Percentiles rank a stretch among this genome's conserved stretches.
phyloP scores from a whole-genome alignment of 2,888 invertebrate species.

The Ichneumon xanthorius region DNA sequence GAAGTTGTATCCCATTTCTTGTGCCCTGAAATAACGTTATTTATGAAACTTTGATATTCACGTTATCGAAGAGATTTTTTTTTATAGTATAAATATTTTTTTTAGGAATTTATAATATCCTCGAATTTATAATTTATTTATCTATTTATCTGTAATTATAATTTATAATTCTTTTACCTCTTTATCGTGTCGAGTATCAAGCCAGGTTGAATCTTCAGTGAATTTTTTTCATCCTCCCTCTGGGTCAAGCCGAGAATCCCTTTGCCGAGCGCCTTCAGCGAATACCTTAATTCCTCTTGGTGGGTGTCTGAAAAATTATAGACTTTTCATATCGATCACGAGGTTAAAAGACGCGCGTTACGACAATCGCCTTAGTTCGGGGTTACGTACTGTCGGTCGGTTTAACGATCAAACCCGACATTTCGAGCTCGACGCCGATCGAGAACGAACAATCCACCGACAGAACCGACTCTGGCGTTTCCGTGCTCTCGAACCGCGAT shows the following conservation, averaged over 20 bases:
- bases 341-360: conserved; percentile 2
- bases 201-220: conserved; percentile 87
- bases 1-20: conserved; percentile 82
- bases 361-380: conserved; percentile 34
- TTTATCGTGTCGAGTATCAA: conserved; percentile 89
- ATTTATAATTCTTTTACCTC: conserved; percentile 78
- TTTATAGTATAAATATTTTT: not conserved
- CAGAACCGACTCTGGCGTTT: conserved; percentile 85
- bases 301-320: conserved; percentile 83
- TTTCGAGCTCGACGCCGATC: conserved; percentile 88
- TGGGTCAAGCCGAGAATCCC: conserved; percentile 88
- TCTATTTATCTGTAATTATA: not conserved
- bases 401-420: conserved; percentile 89
- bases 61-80: not conserved
- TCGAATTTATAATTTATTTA: no score
- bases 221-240: conserved; percentile 86
- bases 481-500: conserved; percentile 80
- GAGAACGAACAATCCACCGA: conserved; percentile 87
- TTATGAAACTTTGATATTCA: conserved; percentile 17
- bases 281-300: conserved; percentile 89
- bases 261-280: conserved; percentile 89
- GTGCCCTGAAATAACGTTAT: conserved; percentile 79
- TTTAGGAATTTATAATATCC: no score
- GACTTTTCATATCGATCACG: conserved; percentile 66
- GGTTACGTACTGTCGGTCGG: conserved; percentile 88